These are phyloP conservation scores for Alectura lathami DNA, from an alignment of 2,113 vertebrate genomes.

Conservation along the genomic window DNA sequence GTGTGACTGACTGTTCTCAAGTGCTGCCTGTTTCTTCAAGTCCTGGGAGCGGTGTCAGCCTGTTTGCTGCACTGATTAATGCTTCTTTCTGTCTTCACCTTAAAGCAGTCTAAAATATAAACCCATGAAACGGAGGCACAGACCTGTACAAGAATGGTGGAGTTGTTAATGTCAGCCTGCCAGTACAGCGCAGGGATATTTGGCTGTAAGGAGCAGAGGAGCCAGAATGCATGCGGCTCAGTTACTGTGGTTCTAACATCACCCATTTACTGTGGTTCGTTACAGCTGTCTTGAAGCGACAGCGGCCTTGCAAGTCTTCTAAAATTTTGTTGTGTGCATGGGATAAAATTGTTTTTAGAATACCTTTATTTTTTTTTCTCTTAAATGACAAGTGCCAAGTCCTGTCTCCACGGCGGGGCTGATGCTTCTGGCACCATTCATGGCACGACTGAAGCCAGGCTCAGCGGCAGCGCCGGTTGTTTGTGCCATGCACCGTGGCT, in stretches of 20 bases:
- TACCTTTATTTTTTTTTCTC: not conserved
- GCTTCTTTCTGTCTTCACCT: not conserved
- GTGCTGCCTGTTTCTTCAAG: not conserved
- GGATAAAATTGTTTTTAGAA: not conserved
- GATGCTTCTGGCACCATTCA: not conserved
- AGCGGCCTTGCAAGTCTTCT: not conserved
- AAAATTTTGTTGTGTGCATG: rapidly evolving
- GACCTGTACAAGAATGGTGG: rapidly evolving
- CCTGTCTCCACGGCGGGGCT: rapidly evolving
- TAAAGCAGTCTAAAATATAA: not conserved
- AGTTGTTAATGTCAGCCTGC: not conserved
- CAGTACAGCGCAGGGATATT: rapidly evolving
- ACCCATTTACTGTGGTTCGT: not conserved
- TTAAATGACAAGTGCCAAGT: not conserved
- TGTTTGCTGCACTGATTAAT: not conserved
- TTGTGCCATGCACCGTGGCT: not conserved
- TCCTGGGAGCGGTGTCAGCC: not conserved
- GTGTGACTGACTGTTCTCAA: not conserved
- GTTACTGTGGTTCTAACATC: rapidly evolving
- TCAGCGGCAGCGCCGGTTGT: not conserved
- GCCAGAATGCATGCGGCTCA: not conserved
- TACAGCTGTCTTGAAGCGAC: not conserved
- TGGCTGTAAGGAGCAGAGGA: not conserved
- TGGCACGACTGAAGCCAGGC: not conserved
- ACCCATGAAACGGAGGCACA: not conserved